A percentile compares a stretch with the other conserved stretches of the same genome.
Conservation (phyloP, 1,140 invertebrate species). For the Sminthurinus signatus region DNA sequence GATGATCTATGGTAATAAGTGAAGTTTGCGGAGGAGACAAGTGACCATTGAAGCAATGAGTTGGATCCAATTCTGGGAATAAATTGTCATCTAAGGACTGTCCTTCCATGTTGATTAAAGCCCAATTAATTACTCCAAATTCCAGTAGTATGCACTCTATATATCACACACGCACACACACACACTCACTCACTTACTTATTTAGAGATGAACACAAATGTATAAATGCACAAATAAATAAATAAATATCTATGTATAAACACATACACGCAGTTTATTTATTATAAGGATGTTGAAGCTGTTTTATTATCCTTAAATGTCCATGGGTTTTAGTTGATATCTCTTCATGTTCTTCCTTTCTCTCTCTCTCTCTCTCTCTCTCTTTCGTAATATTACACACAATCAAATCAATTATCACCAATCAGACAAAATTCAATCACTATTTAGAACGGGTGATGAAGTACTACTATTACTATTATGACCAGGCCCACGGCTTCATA, state of each 20-base stretch:
- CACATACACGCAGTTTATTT: conserved; percentile 12
- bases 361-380: too few relatives aligned
- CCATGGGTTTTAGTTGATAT: not conserved
- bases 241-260: too few relatives aligned
- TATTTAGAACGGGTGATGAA: conserved; percentile 16
- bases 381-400: conserved; percentile 11
- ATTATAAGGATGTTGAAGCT: conserved; percentile 10
- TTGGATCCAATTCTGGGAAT: conserved; percentile 40
- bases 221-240: not conserved
- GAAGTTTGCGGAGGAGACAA: conserved; percentile 25
- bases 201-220: not conserved
- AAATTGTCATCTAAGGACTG: conserved; percentile 40
- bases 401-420: conserved; percentile 42
- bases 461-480: not conserved
- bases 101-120: conserved; percentile 41
- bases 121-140: conserved; percentile 33
- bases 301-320: conserved; percentile 16
- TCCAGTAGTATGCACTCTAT: not conserved
- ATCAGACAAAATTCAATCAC: conserved; percentile 41
- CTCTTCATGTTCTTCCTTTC: too few relatives aligned
- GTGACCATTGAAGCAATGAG: conserved; percentile 40
- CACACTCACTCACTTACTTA: not conserved
- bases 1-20: conserved; percentile 8
- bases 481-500: not conserved
- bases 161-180: not conserved